phyloP scores from a whole-genome alignment of 2,888 invertebrate species.

The Helicoverpa assulta region DNA sequence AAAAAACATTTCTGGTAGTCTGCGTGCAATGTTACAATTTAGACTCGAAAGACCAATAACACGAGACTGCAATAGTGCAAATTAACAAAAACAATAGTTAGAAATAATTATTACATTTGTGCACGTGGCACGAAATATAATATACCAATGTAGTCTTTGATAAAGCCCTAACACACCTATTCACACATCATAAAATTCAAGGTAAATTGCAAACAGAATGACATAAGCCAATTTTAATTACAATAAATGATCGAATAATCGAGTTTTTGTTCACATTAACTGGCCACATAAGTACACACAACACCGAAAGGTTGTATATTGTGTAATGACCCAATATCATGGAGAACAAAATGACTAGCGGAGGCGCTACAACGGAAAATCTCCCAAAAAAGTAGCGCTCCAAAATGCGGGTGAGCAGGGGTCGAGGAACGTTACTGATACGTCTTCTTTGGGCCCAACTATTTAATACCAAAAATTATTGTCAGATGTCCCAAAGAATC shows the following conservation, averaged over 20 bases:
- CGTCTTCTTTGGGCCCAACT: too few species aligned
- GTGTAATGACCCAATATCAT: background rate
- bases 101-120: background rate
- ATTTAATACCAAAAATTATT: too few species aligned
- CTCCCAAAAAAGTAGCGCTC: too few species aligned
- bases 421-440: too few species aligned
- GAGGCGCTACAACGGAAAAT: too few species aligned
- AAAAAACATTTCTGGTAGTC: too few species aligned
- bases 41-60: too few species aligned
- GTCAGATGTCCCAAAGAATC: too few species aligned
- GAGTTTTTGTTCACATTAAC: background rate
- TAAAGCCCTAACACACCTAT: background rate
- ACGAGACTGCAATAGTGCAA: background rate
- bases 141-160: background rate
- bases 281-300: background rate
- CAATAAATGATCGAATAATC: background rate
- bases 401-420: too few species aligned
- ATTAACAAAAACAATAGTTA: background rate
- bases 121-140: background rate
- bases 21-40: too few species aligned
- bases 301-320: background rate
- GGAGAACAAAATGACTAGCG: too few species aligned
- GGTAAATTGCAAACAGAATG: background rate
- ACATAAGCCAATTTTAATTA: background rate
- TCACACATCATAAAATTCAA: background rate